These are phyloP conservation scores for Punctoribates punctum DNA, from an alignment of 2,888 invertebrate species.

Conservation along the genomic window DNA sequence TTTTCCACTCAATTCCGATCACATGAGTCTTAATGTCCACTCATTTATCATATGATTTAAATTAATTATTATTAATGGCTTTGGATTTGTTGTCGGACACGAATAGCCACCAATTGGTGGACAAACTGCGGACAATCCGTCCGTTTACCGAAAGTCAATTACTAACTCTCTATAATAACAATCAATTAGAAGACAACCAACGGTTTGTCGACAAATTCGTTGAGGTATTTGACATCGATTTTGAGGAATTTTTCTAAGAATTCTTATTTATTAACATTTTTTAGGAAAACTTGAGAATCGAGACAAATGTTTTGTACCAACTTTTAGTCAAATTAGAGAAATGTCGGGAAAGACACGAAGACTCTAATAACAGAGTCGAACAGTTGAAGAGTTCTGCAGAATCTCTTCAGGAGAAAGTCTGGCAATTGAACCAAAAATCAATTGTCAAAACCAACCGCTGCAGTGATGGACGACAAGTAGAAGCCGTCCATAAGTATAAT, in stretches of 20 bases:
- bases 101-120: not conserved
- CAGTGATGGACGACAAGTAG: constrained; percentile 40
- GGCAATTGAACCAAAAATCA: constrained; percentile 31
- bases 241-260: not conserved
- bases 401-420: constrained; percentile 31
- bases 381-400: constrained; percentile 1
- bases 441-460: constrained; percentile 35
- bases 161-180: constrained; percentile 41
- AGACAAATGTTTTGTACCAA: constrained; percentile 35
- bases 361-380: constrained; percentile 5
- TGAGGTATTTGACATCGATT: constrained; percentile 19
- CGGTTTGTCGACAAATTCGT: constrained; percentile 37
- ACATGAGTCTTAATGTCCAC: not conserved
- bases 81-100: not conserved
- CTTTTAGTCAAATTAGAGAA: constrained; percentile 38
- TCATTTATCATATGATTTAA: not conserved
- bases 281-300: constrained; percentile 31
- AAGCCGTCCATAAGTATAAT: constrained; percentile 38
- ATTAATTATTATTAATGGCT: not conserved
- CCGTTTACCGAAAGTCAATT: constrained; percentile 44
- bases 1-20: not conserved
- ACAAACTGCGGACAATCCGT: constrained; percentile 44
- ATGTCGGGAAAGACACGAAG: constrained; percentile 38
- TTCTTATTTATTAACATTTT: not conserved
- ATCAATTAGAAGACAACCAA: constrained; percentile 36